phyloP scores from a whole-genome alignment of 1,140 invertebrate genomes.

The Ips nitidus region DNA sequence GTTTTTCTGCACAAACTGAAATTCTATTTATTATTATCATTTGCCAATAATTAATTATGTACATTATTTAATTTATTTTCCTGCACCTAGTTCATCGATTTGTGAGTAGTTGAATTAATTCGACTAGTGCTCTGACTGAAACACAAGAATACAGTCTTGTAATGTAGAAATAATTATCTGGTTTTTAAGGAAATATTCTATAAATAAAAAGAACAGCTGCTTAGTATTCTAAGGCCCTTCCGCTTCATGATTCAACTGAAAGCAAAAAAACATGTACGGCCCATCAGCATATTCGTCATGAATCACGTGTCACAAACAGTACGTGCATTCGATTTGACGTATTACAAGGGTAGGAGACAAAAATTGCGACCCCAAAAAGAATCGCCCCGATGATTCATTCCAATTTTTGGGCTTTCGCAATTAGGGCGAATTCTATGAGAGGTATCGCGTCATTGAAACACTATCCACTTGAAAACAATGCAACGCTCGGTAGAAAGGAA shows the following conservation, averaged over 20 bases:
- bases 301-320: conserved; percentile 32
- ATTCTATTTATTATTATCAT: too few relatives aligned
- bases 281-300: conserved; percentile 31
- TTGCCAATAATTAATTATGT: too few relatives aligned
- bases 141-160: too few relatives aligned
- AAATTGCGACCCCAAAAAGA: conserved; percentile 28
- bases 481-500: not conserved
- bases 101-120: too few relatives aligned
- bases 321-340: conserved; percentile 28
- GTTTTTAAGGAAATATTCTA: not conserved
- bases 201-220: conserved; percentile 11
- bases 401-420: conserved; percentile 17
- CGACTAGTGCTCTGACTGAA: too few relatives aligned
- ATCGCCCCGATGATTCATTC: conserved; percentile 23
- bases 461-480: conserved; percentile 5
- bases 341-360: conserved; percentile 29
- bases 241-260: conserved; percentile 25
- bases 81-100: too few relatives aligned
- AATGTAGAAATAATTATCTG: too few relatives aligned
- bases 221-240: conserved; percentile 24
- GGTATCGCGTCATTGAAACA: conserved; percentile 18
- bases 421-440: conserved; percentile 11
- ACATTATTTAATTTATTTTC: too few relatives aligned
- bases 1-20: too few relatives aligned
- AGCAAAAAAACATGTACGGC: conserved; percentile 14